Conservation (phyloP, 2,113 vertebrate genomes). For the Callionymus lyra region DNA sequence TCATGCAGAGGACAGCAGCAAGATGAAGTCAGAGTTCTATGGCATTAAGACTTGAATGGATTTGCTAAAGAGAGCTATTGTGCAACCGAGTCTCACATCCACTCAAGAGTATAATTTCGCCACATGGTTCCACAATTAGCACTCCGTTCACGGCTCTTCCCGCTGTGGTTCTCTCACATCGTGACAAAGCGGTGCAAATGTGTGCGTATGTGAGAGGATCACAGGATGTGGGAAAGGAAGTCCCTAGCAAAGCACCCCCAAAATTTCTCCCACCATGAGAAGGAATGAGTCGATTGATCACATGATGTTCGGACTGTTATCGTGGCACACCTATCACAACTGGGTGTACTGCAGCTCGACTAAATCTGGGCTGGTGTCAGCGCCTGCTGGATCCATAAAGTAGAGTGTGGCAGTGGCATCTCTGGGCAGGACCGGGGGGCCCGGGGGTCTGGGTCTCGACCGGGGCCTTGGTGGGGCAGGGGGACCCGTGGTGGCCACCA, state of each 20-base stretch:
- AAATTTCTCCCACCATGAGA: constrained; percentile 58
- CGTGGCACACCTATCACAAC: constrained; percentile 72
- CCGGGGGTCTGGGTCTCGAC: constrained; percentile 63
- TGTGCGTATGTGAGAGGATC: constrained; percentile 31
- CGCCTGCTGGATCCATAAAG: constrained; percentile 72
- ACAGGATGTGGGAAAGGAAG: constrained; percentile 25
- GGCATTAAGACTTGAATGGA: constrained; percentile 65
- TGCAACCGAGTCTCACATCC: constrained; percentile 37
- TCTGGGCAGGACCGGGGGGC: constrained; percentile 66
- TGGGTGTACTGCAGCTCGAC: constrained; percentile 75
- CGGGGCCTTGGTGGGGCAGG: constrained; percentile 59
- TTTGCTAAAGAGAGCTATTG: constrained; percentile 57
- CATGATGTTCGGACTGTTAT: constrained; percentile 56
- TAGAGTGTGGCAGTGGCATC: constrained; percentile 76
- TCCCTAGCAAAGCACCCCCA: constrained; percentile 40
- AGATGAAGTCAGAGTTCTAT: constrained; percentile 42
- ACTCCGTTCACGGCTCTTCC: constrained; percentile 9
- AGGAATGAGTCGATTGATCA: constrained; percentile 56
- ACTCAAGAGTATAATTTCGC: constrained; percentile 48
- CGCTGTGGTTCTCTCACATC: constrained; percentile 31
- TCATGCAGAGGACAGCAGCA: constrained; percentile 46
- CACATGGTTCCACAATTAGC: too few relatives aligned
- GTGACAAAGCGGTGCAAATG: constrained; percentile 3
- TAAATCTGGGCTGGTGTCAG: constrained; percentile 69
- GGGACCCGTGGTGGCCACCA: constrained; percentile 48